Percentiles rank a stretch among this genome's conserved stretches.
phyloP scores from a whole-genome alignment of 2,113 vertebrate genomes.

The Melanostigma gelatinosum region DNA sequence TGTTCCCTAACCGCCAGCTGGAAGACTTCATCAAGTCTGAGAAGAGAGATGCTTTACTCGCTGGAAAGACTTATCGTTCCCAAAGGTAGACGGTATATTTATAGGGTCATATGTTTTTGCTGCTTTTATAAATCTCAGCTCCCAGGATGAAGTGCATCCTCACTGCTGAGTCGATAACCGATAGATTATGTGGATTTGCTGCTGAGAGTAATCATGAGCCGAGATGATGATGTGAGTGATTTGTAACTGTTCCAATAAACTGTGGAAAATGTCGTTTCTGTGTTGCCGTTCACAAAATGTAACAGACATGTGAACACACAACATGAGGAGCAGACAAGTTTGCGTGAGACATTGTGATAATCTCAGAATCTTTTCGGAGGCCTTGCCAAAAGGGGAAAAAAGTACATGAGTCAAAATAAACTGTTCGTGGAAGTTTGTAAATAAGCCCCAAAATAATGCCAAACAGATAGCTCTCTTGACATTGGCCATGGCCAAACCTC shows the following conservation, averaged over 20 bases:
- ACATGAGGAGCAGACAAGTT: slow-evolving; percentile 18
- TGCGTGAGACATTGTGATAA: slow-evolving; percentile 41
- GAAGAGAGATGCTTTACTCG: slow-evolving; percentile 41
- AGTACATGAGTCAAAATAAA: slow-evolving; percentile 74
- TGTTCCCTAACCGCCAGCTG: slow-evolving; percentile 19
- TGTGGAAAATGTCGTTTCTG: slow-evolving; percentile 25
- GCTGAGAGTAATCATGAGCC: slow-evolving; percentile 53
- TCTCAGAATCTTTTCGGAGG: slow-evolving; percentile 38
- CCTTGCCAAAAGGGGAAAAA: slow-evolving; percentile 56
- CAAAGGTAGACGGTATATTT: slow-evolving; percentile 59
- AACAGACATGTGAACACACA: slow-evolving; percentile 6
- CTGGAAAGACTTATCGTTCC: slow-evolving; percentile 57
- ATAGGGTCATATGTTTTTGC: slow-evolving; percentile 56
- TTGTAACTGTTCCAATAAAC: slow-evolving; percentile 32
- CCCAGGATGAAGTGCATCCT: slow-evolving; percentile 40
- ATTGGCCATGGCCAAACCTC: slow-evolving; percentile 72
- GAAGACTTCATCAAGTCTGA: slow-evolving; percentile 13
- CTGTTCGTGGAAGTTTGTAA: slow-evolving; percentile 78
- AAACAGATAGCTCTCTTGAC: slow-evolving; percentile 79
- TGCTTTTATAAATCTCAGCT: slow-evolving; percentile 57
- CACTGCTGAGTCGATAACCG: slow-evolving; percentile 47
- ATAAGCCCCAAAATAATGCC: slow-evolving; percentile 79
- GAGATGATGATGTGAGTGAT: slow-evolving; percentile 31
- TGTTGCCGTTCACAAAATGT: slow-evolving; percentile 18
- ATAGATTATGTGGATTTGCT: slow-evolving; percentile 40